Conservation (phyloP, 2,888 invertebrate species). For the Agrochola litura region DNA sequence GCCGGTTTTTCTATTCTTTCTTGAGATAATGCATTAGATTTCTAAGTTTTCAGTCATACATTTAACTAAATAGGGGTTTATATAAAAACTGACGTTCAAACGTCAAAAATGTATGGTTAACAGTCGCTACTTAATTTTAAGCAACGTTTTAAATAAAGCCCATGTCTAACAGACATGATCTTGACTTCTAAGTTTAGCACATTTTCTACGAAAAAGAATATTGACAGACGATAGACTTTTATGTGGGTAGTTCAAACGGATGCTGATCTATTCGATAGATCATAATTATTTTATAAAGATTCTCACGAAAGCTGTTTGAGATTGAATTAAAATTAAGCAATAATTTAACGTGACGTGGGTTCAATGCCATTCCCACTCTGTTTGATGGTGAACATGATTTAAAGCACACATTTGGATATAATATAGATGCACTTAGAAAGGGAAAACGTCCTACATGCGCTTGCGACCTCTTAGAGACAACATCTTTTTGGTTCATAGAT, state of each 20-base stretch:
- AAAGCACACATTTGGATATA: slow-evolving; percentile 20
- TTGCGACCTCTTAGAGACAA: slow-evolving; percentile 41
- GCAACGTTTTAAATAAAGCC: no score
- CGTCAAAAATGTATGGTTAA: no score
- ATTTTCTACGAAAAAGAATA: neutral
- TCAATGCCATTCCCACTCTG: slow-evolving; percentile 57
- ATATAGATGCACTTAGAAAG: slow-evolving; percentile 63
- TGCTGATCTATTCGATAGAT: slow-evolving; percentile 13
- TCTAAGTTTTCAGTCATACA: no score
- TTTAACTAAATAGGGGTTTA: no score
- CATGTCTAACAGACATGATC: neutral
- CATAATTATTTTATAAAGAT: slow-evolving; percentile 45
- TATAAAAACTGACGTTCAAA: no score
- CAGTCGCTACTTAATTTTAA: no score
- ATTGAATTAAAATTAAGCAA: slow-evolving; percentile 43
- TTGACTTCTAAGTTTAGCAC: neutral
- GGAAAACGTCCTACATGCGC: slow-evolving; percentile 66
- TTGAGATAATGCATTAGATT: no score
- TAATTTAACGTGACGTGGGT: slow-evolving; percentile 54
- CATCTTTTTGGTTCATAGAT: slow-evolving; percentile 56
- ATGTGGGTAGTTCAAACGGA: slow-evolving; percentile 26
- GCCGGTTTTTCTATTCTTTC: no score
- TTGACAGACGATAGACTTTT: slow-evolving; percentile 10
- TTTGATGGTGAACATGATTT: slow-evolving; percentile 32
- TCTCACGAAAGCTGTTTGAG: slow-evolving; percentile 26